phyloP scores from a whole-genome alignment of 2,888 invertebrate species.

The Stenotaenia linearis region DNA sequence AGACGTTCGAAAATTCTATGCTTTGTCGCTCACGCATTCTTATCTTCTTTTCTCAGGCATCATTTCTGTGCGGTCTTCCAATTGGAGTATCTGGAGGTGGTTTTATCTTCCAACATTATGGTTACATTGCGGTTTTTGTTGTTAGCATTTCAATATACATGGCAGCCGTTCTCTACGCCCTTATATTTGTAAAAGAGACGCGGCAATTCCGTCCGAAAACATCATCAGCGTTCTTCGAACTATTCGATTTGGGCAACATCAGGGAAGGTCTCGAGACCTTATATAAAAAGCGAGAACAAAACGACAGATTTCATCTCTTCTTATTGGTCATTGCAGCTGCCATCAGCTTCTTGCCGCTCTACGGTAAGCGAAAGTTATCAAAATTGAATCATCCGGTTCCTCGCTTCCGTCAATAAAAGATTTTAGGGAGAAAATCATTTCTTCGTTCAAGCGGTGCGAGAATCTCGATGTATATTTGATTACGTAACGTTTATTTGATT shows the following conservation, averaged over 20 bases:
- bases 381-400: neutral
- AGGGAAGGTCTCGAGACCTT: neutral
- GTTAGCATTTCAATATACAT: conserved; percentile 43
- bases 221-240: neutral
- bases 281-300: neutral
- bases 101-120: conserved; percentile 56
- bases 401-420: no score
- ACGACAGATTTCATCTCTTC: conserved; percentile 3
- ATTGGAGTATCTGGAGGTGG: conserved; percentile 75
- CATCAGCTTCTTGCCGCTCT: neutral
- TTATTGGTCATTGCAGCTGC: neutral
- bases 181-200: conserved; percentile 39
- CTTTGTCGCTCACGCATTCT: neutral
- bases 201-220: neutral
- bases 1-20: no score
- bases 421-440: neutral
- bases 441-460: neutral
- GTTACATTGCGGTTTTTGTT: conserved; percentile 44
- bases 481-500: neutral
- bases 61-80: conserved; percentile 43
- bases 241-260: conserved; percentile 24
- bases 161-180: conserved; percentile 45
- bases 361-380: neutral
- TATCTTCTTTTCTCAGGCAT: conserved; percentile 45
- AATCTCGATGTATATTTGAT: neutral